phyloP scores from a whole-genome alignment of 2,888 invertebrate genomes.

The Tachystola acroxantha region DNA sequence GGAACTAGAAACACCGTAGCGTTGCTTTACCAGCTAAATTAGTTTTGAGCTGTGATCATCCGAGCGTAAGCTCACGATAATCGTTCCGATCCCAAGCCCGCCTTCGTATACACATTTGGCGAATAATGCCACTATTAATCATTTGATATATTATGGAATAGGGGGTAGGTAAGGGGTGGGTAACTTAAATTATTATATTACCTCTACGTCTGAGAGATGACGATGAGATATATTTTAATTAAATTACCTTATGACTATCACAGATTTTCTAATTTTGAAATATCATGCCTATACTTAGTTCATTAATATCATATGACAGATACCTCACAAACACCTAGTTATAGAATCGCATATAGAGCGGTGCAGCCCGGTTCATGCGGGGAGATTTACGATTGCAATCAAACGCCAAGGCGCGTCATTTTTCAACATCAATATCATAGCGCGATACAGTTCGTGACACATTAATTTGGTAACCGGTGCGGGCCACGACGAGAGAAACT shows the following conservation, averaged over 20 bases:
- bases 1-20: slow-evolving; percentile 21
- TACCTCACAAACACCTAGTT: slow-evolving; percentile 14
- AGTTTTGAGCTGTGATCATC: slow-evolving; percentile 65
- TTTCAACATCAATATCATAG: slow-evolving; percentile 49
- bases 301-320: too few species aligned
- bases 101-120: slow-evolving; percentile 36
- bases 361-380: slow-evolving; percentile 14
- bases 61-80: slow-evolving; percentile 59
- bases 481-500: slow-evolving; percentile 15
- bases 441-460: slow-evolving; percentile 49
- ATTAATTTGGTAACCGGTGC: slow-evolving; percentile 52
- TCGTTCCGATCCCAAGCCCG: slow-evolving; percentile 52
- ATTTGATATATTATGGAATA: slow-evolving; percentile 19
- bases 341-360: slow-evolving; percentile 21
- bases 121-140: slow-evolving; percentile 56
- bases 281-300: too few species aligned
- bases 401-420: slow-evolving; percentile 46
- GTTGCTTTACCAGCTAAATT: slow-evolving; percentile 56
- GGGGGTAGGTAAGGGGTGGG: background rate
- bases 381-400: slow-evolving; percentile 52
- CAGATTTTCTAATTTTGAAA: too few species aligned
- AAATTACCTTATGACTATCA: too few species aligned
- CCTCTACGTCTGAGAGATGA: too few species aligned
- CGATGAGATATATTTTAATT: background rate
- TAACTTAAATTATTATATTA: background rate